Conservation (phyloP, 2,888 invertebrate species). For the Eledona agricola region DNA sequence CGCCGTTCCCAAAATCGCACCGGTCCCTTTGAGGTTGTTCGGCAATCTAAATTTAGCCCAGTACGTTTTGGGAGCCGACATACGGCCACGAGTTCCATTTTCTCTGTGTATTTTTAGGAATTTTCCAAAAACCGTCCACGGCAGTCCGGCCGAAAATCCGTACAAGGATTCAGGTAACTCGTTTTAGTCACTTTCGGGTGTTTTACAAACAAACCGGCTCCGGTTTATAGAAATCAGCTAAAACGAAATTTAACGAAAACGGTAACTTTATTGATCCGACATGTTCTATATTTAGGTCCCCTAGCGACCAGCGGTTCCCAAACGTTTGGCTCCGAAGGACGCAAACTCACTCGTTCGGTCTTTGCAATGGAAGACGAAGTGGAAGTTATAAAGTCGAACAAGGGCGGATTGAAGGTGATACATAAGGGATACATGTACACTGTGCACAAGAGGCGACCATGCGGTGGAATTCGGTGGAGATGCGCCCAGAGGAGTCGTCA, state of each 20-base stretch:
- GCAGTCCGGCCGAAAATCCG: not conserved
- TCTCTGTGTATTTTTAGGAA: conserved; percentile 17
- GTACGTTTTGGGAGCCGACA: conserved; percentile 33
- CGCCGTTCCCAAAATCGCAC: no score
- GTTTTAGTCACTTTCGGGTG: not conserved
- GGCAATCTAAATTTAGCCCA: conserved; percentile 38
- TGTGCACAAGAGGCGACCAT: conserved; percentile 61
- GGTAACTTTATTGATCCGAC: conserved; percentile 46
- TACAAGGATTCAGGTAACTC: conserved; percentile 12
- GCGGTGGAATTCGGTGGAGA: conserved; percentile 62
- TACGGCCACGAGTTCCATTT: conserved; percentile 37
- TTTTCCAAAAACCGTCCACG: conserved; percentile 16
- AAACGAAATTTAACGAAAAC: conserved; percentile 40
- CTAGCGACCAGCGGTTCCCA: conserved; percentile 42
- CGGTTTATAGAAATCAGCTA: not conserved
- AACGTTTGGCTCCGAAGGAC: conserved; percentile 37
- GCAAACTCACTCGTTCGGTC: no score
- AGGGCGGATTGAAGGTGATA: conserved; percentile 64
- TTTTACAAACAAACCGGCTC: not conserved
- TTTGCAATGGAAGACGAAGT: conserved; percentile 30
- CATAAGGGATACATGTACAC: conserved; percentile 64
- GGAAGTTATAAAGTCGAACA: conserved; percentile 57
- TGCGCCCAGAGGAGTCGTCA: conserved; percentile 61
- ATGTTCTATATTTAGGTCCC: conserved; percentile 50
- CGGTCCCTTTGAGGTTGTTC: conserved; percentile 36